These are phyloP conservation scores for Mayetiola destructor DNA, from an alignment of 2,888 invertebrate genomes.

Conservation along the genomic window DNA sequence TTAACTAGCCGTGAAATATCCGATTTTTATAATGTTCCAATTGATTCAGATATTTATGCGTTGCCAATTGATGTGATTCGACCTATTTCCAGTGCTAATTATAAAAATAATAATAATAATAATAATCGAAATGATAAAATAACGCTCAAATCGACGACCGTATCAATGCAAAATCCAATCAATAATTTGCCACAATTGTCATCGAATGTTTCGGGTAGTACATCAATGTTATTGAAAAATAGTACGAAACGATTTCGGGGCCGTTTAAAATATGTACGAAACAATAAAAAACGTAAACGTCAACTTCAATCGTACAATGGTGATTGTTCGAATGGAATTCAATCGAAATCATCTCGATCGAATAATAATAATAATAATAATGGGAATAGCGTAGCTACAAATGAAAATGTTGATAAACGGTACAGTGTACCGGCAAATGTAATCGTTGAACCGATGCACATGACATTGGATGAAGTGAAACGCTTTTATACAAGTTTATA, in stretches of 20 bases:
- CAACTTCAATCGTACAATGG: constrained; percentile 20
- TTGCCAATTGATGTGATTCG: constrained; percentile 69
- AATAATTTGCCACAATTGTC: not conserved
- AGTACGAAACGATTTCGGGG: constrained; percentile 15
- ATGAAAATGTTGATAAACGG: constrained; percentile 39
- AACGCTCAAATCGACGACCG: constrained; percentile 20
- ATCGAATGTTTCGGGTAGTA: not conserved
- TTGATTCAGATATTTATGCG: constrained; percentile 77
- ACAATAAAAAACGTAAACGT: constrained; percentile 30
- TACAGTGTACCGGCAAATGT: constrained; percentile 53
- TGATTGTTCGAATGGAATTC: not conserved
- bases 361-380: not conserved
- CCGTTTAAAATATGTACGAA: constrained; percentile 25
- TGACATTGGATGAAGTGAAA: constrained; percentile 72
- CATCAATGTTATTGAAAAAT: constrained; percentile 1
- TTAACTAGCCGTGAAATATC: constrained; percentile 62
- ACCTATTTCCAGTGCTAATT: constrained; percentile 28
- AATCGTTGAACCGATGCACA: constrained; percentile 43
- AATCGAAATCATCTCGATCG: constrained; percentile 7
- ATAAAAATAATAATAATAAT: not conserved
- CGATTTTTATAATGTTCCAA: constrained; percentile 77
- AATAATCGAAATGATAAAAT: constrained; percentile 9
- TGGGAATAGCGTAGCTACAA: not conserved
- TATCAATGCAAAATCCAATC: constrained; percentile 8
- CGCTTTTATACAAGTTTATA: constrained; percentile 70